Evolutionary conservation across 2,888 invertebrate genomes (phyloP).

Genomic region (Sesamia inferens): DNA sequence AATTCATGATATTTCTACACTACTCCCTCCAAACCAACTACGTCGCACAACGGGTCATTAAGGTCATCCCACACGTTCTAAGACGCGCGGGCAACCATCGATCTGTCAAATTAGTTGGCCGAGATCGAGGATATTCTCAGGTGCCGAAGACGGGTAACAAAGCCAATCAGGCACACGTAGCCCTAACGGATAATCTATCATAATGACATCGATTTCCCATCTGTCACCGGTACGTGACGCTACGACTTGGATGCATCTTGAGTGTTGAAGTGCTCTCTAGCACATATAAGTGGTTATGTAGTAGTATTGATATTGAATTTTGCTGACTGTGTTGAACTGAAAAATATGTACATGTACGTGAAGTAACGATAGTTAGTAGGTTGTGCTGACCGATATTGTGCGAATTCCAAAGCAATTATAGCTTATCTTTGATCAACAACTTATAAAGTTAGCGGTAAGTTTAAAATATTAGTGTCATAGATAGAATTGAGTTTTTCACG

Average conservation of each 20-base stretch:
- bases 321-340: neutral
- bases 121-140: slow-evolving; percentile 80
- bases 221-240: slow-evolving; percentile 78
- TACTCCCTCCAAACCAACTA: slow-evolving; percentile 20
- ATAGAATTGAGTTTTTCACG: neutral
- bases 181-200: slow-evolving; percentile 87
- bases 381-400: neutral
- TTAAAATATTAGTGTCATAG: neutral
- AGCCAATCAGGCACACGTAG: slow-evolving; percentile 86
- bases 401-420: neutral
- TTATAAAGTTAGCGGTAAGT: slow-evolving; percentile 17
- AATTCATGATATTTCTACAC: neutral
- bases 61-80: slow-evolving; percentile 77
- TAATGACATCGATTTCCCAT: slow-evolving; percentile 89
- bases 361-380: neutral
- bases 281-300: slow-evolving; percentile 51
- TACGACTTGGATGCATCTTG: slow-evolving; percentile 75
- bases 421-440: slow-evolving; percentile 4
- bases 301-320: slow-evolving; percentile 11
- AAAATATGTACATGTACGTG: neutral
- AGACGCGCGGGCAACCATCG: slow-evolving; percentile 78
- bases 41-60: slow-evolving; percentile 72
- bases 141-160: slow-evolving; percentile 87
- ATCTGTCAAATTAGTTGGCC: slow-evolving; percentile 88
- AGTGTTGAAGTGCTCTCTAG: slow-evolving; percentile 61